phyloP scores from a whole-genome alignment of 2,888 invertebrate species.

The Tillus elongatus region DNA sequence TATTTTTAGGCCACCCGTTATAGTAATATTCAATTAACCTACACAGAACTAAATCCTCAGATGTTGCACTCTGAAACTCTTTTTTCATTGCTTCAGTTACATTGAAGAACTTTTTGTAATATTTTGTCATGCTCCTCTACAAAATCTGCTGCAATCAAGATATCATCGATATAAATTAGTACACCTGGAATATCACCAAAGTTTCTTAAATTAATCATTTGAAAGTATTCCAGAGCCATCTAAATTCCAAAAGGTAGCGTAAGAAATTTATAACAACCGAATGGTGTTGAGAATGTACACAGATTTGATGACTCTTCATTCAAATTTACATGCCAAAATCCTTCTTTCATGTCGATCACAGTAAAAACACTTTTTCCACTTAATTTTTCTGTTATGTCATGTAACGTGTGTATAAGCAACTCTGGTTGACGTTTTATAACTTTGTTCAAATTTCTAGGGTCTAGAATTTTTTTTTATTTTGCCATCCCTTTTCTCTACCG shows the following conservation, averaged over 20 bases:
- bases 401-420: slow-evolving; percentile 21
- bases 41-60: no score
- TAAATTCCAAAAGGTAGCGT: slow-evolving; percentile 18
- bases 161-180: slow-evolving; percentile 30
- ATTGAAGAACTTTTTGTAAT: slow-evolving; percentile 22
- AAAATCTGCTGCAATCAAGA: slow-evolving; percentile 17
- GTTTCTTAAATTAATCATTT: slow-evolving; percentile 27
- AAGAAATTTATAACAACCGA: slow-evolving; percentile 24
- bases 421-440: slow-evolving; percentile 18
- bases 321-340: slow-evolving; percentile 28
- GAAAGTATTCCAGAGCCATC: slow-evolving; percentile 27
- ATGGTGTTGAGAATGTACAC: slow-evolving; percentile 27
- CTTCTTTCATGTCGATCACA: slow-evolving; percentile 28
- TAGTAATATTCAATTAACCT: no score
- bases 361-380: no score
- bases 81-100: no score
- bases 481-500: slow-evolving; percentile 24
- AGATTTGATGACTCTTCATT: slow-evolving; percentile 24
- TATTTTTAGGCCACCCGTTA: no score
- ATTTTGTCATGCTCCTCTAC: slow-evolving; percentile 23
- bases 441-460: slow-evolving; percentile 24
- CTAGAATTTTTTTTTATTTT: slow-evolving; percentile 24
- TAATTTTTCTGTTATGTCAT: slow-evolving; percentile 19
- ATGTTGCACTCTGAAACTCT: no score
- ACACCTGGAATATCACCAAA: slow-evolving; percentile 30